A percentile compares a stretch with the other conserved stretches of the same genome.
Evolutionary conservation across 2,113 vertebrate genomes (phyloP).

Genomic region (Coracopsis vasa): DNA sequence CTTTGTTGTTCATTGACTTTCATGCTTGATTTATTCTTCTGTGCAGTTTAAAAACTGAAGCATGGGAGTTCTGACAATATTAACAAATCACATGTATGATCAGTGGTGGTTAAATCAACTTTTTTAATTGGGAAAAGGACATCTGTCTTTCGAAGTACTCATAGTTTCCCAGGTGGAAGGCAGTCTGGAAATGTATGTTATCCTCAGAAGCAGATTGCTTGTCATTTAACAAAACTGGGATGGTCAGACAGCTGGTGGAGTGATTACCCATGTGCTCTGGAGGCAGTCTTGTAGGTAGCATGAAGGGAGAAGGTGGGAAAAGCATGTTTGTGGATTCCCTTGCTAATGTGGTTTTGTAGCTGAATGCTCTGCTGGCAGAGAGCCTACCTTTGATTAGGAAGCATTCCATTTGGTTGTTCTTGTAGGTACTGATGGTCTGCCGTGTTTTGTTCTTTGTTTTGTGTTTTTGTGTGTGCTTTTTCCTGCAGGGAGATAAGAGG

Average conservation of each 20-base stretch:
- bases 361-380: slow-evolving; percentile 3
- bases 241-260: background rate
- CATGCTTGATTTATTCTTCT: slow-evolving; percentile 3
- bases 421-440: slow-evolving; percentile 39
- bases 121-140: background rate
- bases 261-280: background rate
- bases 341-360: background rate
- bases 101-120: background rate
- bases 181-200: background rate
- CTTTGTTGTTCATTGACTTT: background rate
- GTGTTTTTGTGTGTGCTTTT: slow-evolving; percentile 30
- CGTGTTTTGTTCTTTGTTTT: slow-evolving; percentile 12
- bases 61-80: background rate
- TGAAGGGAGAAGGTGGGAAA: background rate
- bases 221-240: background rate
- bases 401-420: background rate
- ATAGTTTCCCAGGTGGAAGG: background rate
- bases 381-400: slow-evolving; percentile 4
- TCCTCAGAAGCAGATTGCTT: background rate
- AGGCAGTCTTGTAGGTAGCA: background rate
- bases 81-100: background rate
- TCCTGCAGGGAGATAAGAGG: slow-evolving; percentile 42
- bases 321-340: background rate
- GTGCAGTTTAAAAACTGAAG: background rate
- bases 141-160: background rate